These are phyloP conservation scores for Enteromius argenteus DNA, from an alignment of 2,797 vertebrate species.

Conservation along the genomic window DNA sequence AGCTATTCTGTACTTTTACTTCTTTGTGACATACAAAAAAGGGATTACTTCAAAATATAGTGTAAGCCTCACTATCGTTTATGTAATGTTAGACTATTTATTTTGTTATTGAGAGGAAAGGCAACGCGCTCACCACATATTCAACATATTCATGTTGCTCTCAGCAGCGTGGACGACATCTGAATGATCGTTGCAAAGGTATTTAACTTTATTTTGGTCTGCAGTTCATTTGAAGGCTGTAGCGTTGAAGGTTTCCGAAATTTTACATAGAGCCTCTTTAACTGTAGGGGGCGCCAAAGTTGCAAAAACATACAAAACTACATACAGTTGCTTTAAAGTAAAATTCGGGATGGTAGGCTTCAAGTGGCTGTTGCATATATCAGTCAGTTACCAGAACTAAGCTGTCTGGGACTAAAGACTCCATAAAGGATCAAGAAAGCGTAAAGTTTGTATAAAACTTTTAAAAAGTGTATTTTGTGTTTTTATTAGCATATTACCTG, in stretches of 20 bases:
- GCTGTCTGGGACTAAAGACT: background rate
- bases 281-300: background rate
- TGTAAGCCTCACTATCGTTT: background rate
- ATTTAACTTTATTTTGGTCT: background rate
- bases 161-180: background rate
- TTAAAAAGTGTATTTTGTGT: background rate
- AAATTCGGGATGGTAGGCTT: background rate
- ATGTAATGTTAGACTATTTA: background rate
- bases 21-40: background rate
- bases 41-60: background rate
- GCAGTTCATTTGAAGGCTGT: background rate
- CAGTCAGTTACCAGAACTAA: background rate
- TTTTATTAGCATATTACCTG: conserved; percentile 19
- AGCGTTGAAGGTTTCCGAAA: background rate
- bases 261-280: background rate
- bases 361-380: background rate
- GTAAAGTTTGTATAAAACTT: background rate
- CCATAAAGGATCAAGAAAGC: background rate
- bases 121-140: background rate
- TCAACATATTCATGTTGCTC: background rate
- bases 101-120: background rate
- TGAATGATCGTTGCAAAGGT: background rate
- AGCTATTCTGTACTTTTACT: background rate
- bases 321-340: conserved; percentile 9
- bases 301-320: background rate